phyloP scores from a whole-genome alignment of 2,888 invertebrate species.

The Ichneumon xanthorius region DNA sequence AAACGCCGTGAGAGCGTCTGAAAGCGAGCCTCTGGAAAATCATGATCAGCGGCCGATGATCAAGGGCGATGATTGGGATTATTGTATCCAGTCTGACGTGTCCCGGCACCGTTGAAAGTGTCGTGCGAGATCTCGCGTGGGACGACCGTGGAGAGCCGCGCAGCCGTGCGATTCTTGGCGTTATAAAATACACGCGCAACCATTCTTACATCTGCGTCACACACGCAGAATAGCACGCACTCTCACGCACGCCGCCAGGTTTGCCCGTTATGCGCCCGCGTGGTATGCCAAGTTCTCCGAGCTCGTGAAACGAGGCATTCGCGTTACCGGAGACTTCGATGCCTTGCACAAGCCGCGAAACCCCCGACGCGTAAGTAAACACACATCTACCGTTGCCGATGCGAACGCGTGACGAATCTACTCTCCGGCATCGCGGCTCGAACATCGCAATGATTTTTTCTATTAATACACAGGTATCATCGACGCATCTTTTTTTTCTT shows the following conservation, averaged over 20 bases:
- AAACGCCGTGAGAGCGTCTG: constrained; percentile 3
- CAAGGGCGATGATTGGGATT: constrained; percentile 56
- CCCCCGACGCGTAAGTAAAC: constrained; percentile 6
- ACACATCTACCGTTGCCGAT: constrained; percentile 25
- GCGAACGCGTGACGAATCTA: constrained; percentile 45
- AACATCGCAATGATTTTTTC: constrained; percentile 9
- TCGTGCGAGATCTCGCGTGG: constrained; percentile 47
- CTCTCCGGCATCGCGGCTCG: constrained; percentile 13
- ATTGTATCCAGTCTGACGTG: constrained; percentile 22
- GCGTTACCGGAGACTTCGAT: constrained; percentile 61
- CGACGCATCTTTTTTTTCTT: constrained; percentile 1
- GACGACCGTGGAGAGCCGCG: constrained; percentile 32
- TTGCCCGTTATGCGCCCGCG: constrained; percentile 58
- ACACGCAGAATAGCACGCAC: constrained; percentile 19
- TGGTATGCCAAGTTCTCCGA: constrained; percentile 43
- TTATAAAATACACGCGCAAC: neutral
- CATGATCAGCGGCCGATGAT: constrained; percentile 62
- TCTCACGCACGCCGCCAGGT: constrained; percentile 34
- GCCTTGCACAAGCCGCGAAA: constrained; percentile 63
- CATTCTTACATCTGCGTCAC: neutral
- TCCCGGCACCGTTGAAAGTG: constrained; percentile 40
- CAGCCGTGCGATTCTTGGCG: neutral
- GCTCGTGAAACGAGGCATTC: constrained; percentile 5
- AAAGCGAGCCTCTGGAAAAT: constrained; percentile 41
- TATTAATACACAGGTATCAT: constrained; percentile 41